These are phyloP conservation scores for Ceraclea dissimilis DNA, from an alignment of 2,888 invertebrate genomes.

Conservation along the genomic window DNA sequence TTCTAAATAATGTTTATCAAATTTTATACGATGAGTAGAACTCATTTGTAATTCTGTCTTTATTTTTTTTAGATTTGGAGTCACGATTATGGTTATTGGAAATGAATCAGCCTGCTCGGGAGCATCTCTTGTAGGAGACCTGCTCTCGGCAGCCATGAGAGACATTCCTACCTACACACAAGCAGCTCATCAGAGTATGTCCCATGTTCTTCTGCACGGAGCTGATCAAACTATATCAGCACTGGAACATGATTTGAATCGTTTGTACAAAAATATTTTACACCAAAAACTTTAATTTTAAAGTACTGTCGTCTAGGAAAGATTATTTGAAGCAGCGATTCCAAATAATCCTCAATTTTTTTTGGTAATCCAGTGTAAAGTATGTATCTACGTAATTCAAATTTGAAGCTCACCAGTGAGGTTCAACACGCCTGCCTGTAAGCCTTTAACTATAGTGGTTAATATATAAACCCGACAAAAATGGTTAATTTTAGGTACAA, in stretches of 20 bases:
- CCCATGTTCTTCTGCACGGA: conserved; percentile 48
- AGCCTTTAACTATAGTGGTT: no score
- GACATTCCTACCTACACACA: conserved; percentile 55
- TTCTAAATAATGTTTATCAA: conserved; percentile 2
- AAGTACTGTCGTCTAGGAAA: no score
- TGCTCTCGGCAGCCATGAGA: conserved; percentile 49
- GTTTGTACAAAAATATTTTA: no score
- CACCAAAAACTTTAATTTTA: conserved; percentile 29
- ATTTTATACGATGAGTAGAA: not conserved
- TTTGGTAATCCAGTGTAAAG: no score
- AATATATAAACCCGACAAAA: no score
- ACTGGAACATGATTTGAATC: conserved; percentile 55
- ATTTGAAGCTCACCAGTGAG: no score
- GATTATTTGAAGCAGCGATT: no score
- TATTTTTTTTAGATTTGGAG: conserved; percentile 39
- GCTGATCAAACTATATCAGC: conserved; percentile 55
- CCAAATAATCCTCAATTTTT: no score
- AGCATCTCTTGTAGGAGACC: conserved; percentile 47
- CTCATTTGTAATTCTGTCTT: not conserved
- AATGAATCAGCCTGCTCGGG: conserved; percentile 55
- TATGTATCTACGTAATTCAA: no score
- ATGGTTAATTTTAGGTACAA: no score
- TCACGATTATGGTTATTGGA: conserved; percentile 53
- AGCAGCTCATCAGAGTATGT: conserved; percentile 57
- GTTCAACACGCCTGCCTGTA: no score